Evolutionary conservation across 1,140 invertebrate genomes (phyloP).

Genomic region (Drosophila kanapiae): DNA sequence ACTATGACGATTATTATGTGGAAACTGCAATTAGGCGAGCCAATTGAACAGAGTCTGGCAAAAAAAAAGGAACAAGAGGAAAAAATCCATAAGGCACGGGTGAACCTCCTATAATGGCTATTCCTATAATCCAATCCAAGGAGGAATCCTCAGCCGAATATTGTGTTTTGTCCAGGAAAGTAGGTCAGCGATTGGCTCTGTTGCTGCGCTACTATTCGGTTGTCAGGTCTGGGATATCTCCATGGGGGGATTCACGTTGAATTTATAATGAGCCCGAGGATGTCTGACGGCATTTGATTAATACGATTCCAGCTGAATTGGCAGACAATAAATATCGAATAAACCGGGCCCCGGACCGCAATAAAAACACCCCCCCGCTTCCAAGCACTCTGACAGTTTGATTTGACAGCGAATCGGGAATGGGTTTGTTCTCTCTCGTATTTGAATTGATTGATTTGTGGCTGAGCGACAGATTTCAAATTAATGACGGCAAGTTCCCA

Average conservation of each 20-base stretch:
- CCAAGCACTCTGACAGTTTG: slow-evolving; percentile 45
- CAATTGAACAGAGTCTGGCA: slow-evolving; percentile 25
- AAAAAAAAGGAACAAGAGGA: background rate
- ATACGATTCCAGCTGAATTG: slow-evolving; percentile 50
- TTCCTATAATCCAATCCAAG: background rate
- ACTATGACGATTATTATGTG: slow-evolving; percentile 36
- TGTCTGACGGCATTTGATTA: slow-evolving; percentile 54
- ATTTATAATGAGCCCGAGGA: slow-evolving; percentile 56
- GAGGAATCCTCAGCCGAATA: slow-evolving; percentile 3
- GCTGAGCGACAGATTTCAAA: slow-evolving; percentile 48
- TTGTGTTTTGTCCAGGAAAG: slow-evolving; percentile 50
- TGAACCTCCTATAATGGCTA: slow-evolving; percentile 17
- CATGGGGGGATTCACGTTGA: slow-evolving; percentile 40
- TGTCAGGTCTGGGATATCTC: slow-evolving; percentile 49
- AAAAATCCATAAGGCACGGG: slow-evolving; percentile 13
- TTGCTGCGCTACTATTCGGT: slow-evolving; percentile 48
- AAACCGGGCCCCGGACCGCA: slow-evolving; percentile 24
- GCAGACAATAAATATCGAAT: slow-evolving; percentile 58
- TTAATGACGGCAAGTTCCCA: slow-evolving; percentile 21
- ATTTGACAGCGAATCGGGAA: slow-evolving; percentile 47
- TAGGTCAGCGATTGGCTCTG: slow-evolving; percentile 65
- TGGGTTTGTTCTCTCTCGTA: slow-evolving; percentile 12
- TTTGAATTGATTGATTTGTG: slow-evolving; percentile 60
- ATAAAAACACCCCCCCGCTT: slow-evolving; percentile 18
- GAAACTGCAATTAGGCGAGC: slow-evolving; percentile 45